Evolutionary conservation across 2,113 vertebrate genomes (phyloP).

Genomic region (Psilopsiagon aymara): DNA sequence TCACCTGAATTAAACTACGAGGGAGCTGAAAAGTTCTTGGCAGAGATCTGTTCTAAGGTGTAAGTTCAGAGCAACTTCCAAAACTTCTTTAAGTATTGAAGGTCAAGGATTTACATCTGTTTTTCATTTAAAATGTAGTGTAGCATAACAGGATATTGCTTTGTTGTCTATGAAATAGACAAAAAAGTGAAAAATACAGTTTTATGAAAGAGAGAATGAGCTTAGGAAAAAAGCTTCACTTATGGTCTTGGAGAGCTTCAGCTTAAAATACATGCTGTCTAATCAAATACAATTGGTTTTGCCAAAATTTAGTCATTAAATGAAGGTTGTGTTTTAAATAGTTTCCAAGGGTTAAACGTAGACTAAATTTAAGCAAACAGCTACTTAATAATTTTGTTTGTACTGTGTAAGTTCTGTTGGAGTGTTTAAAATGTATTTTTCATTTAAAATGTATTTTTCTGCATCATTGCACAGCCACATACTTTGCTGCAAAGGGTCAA

Average conservation of each 20-base stretch:
- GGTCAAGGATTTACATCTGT: neutral
- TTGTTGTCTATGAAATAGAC: neutral
- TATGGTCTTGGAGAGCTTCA: neutral
- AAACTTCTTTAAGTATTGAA: neutral
- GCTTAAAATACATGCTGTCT: neutral
- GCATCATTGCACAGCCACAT: constrained; percentile 84
- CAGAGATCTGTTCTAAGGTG: neutral
- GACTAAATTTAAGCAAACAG: neutral
- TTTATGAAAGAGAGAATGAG: neutral
- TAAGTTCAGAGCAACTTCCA: neutral
- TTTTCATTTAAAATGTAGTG: neutral
- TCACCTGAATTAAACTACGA: neutral
- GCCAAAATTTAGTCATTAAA: neutral
- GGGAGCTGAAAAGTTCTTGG: neutral
- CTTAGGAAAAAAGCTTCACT: neutral
- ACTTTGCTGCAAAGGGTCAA: constrained; percentile 95
- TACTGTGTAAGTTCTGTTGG: neutral
- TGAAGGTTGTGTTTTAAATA: neutral
- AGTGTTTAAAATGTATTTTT: neutral
- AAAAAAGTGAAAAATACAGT: neutral
- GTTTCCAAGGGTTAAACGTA: neutral
- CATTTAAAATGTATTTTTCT: neutral
- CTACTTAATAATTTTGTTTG: neutral
- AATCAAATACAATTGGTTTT: neutral
- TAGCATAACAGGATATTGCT: neutral